Conservation (phyloP, 2,797 vertebrate species). For the Scomberomorus guttatus region DNA sequence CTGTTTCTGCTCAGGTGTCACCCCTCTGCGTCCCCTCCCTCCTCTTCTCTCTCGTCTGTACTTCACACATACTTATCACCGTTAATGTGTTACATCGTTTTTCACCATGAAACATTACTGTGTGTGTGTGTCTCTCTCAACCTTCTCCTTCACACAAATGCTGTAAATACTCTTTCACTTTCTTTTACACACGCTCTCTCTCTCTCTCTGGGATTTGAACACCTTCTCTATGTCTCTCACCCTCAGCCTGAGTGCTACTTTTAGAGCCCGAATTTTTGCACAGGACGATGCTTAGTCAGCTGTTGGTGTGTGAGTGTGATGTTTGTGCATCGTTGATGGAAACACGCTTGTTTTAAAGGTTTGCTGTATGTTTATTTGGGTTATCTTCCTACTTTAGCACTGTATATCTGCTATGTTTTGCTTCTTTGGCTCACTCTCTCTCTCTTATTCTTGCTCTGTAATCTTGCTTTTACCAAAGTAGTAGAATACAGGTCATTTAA, state of each 20-base stretch:
- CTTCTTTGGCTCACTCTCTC: too few relatives aligned
- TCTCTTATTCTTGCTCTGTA: too few relatives aligned
- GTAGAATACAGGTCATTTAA: too few relatives aligned
- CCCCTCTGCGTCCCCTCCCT: not conserved
- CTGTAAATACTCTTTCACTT: constrained; percentile 28
- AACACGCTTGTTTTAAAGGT: too few relatives aligned
- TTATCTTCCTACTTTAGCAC: too few relatives aligned
- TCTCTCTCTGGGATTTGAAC: not conserved
- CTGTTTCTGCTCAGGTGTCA: constrained; percentile 54
- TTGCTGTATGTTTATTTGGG: too few relatives aligned
- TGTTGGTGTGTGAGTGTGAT: too few relatives aligned
- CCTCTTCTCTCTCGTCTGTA: constrained; percentile 46
- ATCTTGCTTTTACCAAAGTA: too few relatives aligned
- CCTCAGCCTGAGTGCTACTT: not conserved
- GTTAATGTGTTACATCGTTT: constrained; percentile 58
- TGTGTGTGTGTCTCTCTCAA: not conserved
- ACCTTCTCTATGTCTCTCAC: not conserved
- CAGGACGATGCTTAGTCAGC: too few relatives aligned
- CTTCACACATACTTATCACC: constrained; percentile 66
- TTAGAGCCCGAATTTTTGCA: too few relatives aligned
- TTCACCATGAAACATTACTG: constrained; percentile 4
- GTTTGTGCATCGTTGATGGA: too few relatives aligned
- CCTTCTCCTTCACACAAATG: constrained; percentile 22
- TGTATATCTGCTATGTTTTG: too few relatives aligned
- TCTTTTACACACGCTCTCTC: constrained; percentile 10